phyloP scores from a whole-genome alignment of 2,888 invertebrate species.

The Enoplolaimus lenunculus region DNA sequence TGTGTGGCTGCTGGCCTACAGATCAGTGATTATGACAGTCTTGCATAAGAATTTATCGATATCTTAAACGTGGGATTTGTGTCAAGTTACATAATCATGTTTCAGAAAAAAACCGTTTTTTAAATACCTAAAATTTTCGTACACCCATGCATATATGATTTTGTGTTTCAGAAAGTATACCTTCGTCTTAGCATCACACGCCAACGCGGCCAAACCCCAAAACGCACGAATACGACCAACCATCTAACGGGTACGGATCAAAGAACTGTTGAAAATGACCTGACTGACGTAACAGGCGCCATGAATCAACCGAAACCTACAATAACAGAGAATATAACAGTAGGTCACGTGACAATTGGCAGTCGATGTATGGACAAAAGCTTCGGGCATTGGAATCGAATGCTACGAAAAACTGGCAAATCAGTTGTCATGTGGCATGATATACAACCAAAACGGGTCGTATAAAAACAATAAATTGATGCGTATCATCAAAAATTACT shows the following conservation, averaged over 20 bases:
- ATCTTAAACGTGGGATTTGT: too few relatives aligned
- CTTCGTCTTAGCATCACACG: conserved; percentile 15
- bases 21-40: too few relatives aligned
- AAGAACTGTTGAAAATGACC: too few relatives aligned
- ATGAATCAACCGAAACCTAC: too few relatives aligned
- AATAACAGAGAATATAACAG: too few relatives aligned
- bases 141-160: too few relatives aligned
- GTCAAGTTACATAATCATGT: too few relatives aligned
- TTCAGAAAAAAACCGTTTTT: neutral
- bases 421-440: conserved; percentile 22
- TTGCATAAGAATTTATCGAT: too few relatives aligned
- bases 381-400: conserved; percentile 22
- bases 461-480: neutral
- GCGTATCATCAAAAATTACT: too few relatives aligned
- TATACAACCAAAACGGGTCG: conserved; percentile 6
- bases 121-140: neutral
- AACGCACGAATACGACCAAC: conserved; percentile 4
- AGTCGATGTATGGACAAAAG: conserved; percentile 18
- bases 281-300: too few relatives aligned
- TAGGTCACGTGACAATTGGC: conserved; percentile 21
- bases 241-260: neutral
- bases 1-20: too few relatives aligned
- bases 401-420: conserved; percentile 19
- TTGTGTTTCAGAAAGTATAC: conserved; percentile 18
- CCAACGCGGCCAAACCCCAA: neutral